Percentiles rank a stretch among this genome's conserved stretches.
These are phyloP conservation scores for Otus sunia DNA, from an alignment of 2,113 vertebrate genomes.

Conservation along the genomic window DNA sequence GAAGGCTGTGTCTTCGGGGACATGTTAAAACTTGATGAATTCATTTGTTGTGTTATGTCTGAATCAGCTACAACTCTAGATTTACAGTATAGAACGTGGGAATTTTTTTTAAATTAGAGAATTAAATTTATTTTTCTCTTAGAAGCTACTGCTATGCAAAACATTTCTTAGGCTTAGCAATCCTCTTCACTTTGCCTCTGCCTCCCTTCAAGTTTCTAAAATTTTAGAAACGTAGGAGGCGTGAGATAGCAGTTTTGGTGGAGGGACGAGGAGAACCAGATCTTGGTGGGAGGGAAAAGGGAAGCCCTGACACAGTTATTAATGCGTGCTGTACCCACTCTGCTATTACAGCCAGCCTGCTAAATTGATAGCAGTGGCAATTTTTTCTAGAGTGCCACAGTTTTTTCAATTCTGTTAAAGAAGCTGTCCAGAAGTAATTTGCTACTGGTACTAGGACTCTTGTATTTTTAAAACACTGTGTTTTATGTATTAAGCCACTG, in stretches of 20 bases:
- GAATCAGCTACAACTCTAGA: fast-evolving
- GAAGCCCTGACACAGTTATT: neutral
- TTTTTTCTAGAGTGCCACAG: neutral
- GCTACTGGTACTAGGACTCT: neutral
- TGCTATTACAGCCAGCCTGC: no score
- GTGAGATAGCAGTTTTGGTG: neutral
- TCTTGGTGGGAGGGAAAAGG: neutral
- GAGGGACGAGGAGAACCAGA: neutral
- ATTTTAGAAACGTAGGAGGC: neutral
- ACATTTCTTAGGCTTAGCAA: neutral
- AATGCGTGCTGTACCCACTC: fast-evolving
- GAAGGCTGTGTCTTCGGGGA: neutral
- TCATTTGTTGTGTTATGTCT: neutral
- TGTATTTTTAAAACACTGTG: neutral
- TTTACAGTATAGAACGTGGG: neutral
- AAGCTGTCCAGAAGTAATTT: neutral
- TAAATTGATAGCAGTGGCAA: neutral
- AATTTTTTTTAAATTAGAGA: neutral
- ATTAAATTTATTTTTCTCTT: neutral
- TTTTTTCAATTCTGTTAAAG: neutral
- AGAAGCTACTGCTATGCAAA: neutral
- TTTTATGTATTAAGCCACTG: fast-evolving
- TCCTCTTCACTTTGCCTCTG: neutral
- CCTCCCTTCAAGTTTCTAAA: neutral
- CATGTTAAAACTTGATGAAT: neutral